These are phyloP conservation scores for Tupaia chinensis DNA, from an alignment of 2,113 vertebrate genomes.

Conservation along the genomic window DNA sequence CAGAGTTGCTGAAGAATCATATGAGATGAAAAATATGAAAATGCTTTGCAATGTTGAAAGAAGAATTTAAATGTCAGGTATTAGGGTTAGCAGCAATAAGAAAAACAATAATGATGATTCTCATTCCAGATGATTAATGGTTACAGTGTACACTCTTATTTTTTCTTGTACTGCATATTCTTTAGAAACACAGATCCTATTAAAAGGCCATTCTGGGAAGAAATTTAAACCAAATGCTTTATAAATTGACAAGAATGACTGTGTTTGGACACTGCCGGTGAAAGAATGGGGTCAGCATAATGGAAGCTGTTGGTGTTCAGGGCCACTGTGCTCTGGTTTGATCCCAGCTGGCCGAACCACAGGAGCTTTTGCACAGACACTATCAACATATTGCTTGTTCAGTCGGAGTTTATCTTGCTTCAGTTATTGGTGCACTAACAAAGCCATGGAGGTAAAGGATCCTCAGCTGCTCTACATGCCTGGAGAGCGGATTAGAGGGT, in stretches of 20 bases:
- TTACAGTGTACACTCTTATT: background rate
- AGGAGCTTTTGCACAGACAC: conserved; percentile 37
- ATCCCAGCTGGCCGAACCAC: conserved; percentile 38
- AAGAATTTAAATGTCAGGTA: background rate
- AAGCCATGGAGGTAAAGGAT: background rate
- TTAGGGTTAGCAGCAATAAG: background rate
- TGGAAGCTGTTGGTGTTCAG: background rate
- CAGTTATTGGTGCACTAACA: conserved; percentile 60
- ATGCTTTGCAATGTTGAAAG: background rate
- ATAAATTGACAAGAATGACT: conserved; percentile 28
- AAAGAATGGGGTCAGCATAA: conserved; percentile 44
- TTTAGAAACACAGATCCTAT: background rate
- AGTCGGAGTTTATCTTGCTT: conserved; percentile 67
- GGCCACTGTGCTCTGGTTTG: background rate
- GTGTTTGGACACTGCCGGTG: background rate
- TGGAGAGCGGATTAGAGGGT: conserved; percentile 65
- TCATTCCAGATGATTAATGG: background rate
- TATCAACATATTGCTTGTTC: conserved; percentile 47
- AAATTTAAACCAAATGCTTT: conserved; percentile 56
- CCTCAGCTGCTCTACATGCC: conserved; percentile 46
- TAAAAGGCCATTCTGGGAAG: background rate
- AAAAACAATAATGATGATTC: background rate
- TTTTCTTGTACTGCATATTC: background rate
- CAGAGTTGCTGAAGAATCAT: background rate
- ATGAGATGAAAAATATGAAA: background rate